Evolutionary conservation across 2,888 invertebrate species (phyloP).

Genomic region (Hypercompe scribonia): DNA sequence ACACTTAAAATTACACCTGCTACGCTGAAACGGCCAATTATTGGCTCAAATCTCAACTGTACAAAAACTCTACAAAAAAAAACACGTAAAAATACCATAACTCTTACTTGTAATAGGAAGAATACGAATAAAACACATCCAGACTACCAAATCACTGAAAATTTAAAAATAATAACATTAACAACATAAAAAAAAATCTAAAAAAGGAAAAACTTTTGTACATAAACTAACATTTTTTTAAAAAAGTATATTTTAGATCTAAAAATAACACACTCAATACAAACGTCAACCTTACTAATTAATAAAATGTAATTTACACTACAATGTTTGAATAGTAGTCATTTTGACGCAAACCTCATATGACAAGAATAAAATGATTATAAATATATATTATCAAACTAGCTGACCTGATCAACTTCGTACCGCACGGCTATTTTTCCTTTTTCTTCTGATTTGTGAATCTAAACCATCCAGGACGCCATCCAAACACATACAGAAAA

Average conservation of each 20-base stretch:
- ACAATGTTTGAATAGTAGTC: neutral
- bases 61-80: neutral
- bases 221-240: neutral
- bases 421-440: too few species aligned
- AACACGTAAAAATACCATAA: neutral
- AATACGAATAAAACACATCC: neutral
- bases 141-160: neutral
- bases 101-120: neutral
- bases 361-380: neutral
- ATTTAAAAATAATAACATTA: neutral
- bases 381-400: too few species aligned
- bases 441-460: too few species aligned
- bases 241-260: neutral
- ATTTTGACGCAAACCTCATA: neutral
- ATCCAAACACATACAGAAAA: too few species aligned
- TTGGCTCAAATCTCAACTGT: constrained; percentile 18
- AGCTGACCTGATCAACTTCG: too few species aligned
- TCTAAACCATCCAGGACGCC: too few species aligned
- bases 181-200: too few species aligned
- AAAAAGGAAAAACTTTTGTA: neutral
- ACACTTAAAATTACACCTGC: constrained; percentile 43
- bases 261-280: neutral
- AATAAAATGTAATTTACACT: neutral
- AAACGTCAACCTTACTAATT: neutral
- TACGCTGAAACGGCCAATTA: constrained; percentile 28